phyloP scores from a whole-genome alignment of 2,888 invertebrate species.

The Nezara viridula region DNA sequence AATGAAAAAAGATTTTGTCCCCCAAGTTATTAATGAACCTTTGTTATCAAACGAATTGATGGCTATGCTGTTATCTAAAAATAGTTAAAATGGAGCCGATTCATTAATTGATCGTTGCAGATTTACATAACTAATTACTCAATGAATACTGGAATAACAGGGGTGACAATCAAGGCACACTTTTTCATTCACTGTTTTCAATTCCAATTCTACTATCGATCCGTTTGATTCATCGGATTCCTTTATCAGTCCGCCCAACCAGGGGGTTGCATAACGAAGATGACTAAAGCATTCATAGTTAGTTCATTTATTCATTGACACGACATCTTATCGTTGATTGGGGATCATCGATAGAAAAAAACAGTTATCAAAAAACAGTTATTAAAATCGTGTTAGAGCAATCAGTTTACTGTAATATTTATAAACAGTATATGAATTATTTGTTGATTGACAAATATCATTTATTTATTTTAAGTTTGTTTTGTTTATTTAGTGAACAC shows the following conservation, averaged over 20 bases:
- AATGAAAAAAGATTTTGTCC: no score
- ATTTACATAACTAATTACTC: not conserved
- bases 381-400: not conserved
- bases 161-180: not conserved
- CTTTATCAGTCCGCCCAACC: not conserved
- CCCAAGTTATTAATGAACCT: no score
- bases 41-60: no score
- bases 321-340: not conserved
- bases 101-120: not conserved
- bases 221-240: not conserved
- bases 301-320: not conserved
- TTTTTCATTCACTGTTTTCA: not conserved
- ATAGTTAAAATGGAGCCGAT: not conserved
- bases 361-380: not conserved
- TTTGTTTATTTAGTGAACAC: no score
- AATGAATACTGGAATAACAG: conserved; percentile 2
- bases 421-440: not conserved
- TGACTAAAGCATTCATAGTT: not conserved
- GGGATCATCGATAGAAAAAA: not conserved
- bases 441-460: no score
- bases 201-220: conserved; percentile 7
- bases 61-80: not conserved
- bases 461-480: no score
- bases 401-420: not conserved
- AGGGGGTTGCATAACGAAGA: not conserved